These are phyloP conservation scores for Acleris literana DNA, from an alignment of 2,888 invertebrate genomes.

Conservation along the genomic window DNA sequence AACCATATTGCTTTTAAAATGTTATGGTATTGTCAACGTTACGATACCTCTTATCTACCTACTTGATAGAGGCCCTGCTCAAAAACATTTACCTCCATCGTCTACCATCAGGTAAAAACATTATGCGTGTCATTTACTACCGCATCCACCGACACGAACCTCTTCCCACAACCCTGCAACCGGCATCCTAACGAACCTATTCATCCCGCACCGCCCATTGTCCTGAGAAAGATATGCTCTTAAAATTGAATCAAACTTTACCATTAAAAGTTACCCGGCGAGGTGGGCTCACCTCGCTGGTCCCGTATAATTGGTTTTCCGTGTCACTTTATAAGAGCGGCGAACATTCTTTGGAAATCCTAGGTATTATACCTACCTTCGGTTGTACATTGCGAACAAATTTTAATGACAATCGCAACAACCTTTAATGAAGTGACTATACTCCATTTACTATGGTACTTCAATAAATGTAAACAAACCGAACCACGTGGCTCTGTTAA, in stretches of 20 bases:
- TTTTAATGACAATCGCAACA: too few relatives aligned
- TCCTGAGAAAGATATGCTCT: constrained; percentile 56
- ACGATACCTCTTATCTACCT: too few relatives aligned
- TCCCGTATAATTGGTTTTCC: constrained; percentile 27
- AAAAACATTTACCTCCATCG: too few relatives aligned
- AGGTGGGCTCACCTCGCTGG: constrained; percentile 35
- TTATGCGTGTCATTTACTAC: not conserved
- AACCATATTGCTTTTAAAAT: too few relatives aligned
- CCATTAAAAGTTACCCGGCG: constrained; percentile 60
- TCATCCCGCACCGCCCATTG: constrained; percentile 50
- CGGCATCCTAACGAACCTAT: constrained; percentile 55
- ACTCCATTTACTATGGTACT: too few relatives aligned
- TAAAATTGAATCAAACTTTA: constrained; percentile 63
- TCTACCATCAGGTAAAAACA: too few relatives aligned
- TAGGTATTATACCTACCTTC: not conserved
- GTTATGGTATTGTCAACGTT: too few relatives aligned
- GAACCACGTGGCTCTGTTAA: too few relatives aligned
- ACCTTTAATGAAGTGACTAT: too few relatives aligned
- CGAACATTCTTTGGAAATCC: constrained; percentile 6
- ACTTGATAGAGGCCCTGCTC: too few relatives aligned
- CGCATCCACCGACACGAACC: constrained; percentile 17
- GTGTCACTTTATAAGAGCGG: constrained; percentile 12
- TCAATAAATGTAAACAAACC: too few relatives aligned
- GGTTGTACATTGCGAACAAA: too few relatives aligned
- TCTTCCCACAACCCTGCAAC: constrained; percentile 4